Evolutionary conservation across 2,113 vertebrate species (phyloP).

Genomic region (Anser brachyrhynchus): DNA sequence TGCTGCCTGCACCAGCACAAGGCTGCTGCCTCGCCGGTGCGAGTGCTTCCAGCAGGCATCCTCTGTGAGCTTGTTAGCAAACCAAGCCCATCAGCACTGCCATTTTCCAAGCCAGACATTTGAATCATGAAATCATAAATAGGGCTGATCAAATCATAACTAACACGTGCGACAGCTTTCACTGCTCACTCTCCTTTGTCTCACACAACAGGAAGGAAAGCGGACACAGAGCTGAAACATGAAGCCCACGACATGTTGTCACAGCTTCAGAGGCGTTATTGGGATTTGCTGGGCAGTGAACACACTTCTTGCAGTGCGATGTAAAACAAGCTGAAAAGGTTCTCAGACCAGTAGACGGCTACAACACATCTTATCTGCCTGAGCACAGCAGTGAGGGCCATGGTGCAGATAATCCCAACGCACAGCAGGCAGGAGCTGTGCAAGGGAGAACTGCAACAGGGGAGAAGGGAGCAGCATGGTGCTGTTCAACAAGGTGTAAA

Average conservation of each 20-base stretch:
- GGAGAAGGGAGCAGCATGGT: background rate
- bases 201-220: rapidly evolving
- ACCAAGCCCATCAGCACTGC: background rate
- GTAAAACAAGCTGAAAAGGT: background rate
- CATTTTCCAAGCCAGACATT: background rate
- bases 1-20: rapidly evolving
- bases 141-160: background rate
- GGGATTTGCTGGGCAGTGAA: background rate
- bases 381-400: rapidly evolving
- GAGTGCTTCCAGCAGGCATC: background rate
- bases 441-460: background rate
- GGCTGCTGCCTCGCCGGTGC: rapidly evolving
- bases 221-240: rapidly evolving
- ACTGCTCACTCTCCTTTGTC: background rate
- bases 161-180: background rate
- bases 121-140: background rate
- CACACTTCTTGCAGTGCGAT: rapidly evolving
- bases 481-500: background rate
- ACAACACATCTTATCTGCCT: rapidly evolving
- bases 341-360: background rate
- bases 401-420: rapidly evolving
- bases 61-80: background rate
- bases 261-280: background rate
- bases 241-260: rapidly evolving
- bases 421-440: background rate